Evolutionary conservation across 2,797 vertebrate genomes (phyloP), one percentile per base, ranked within the genome.

Genomic region (Manis pentadactyla): DNA sequence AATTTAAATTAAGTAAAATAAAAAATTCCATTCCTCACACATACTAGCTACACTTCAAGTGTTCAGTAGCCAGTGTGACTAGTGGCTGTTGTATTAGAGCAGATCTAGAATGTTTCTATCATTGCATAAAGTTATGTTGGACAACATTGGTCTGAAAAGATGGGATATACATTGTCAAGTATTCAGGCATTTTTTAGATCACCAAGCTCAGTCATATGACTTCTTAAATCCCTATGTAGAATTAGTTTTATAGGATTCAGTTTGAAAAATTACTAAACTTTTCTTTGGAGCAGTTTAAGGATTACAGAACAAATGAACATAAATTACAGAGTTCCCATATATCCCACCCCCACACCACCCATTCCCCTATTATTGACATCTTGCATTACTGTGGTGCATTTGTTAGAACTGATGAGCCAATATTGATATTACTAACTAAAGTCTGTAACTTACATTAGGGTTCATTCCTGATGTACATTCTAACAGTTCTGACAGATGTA

Each of bases 1-100:
- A 89, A 63, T 66, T 94, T 74, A 74, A 92, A 79, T 92, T 61
- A 87, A 84, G 29, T 93, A 59, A 92, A 90, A 75, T 42, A 51
- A 69, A 86, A 94, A 78, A 64, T 87, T 85, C 15, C n/a, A 19
- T 90, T 75, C 34, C 63, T 89, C 18, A 59, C 25, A 66, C 49
- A 46, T 81, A 68, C 68, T 94, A 73, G 37, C 57, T 78, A 64
- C n/a, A 83, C 78, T 91, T 90, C 37, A 39, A 42, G 55, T 79
- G 18, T 73, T 93, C 17, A 82, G 4, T 94, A 91, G 46, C 39
- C 68, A 63, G 0, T n/a, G 21, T 87, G 59, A 11, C 71, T 57
- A 63, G 63, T 34, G 53, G 55, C 55, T 86, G 13, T n/a, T 21
- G 7, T 94, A 49, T 90, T 78, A 78, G 68, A 92, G 46, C 53